Conservation (phyloP, 2,888 invertebrate genomes). For the Palloptera scutellata region DNA sequence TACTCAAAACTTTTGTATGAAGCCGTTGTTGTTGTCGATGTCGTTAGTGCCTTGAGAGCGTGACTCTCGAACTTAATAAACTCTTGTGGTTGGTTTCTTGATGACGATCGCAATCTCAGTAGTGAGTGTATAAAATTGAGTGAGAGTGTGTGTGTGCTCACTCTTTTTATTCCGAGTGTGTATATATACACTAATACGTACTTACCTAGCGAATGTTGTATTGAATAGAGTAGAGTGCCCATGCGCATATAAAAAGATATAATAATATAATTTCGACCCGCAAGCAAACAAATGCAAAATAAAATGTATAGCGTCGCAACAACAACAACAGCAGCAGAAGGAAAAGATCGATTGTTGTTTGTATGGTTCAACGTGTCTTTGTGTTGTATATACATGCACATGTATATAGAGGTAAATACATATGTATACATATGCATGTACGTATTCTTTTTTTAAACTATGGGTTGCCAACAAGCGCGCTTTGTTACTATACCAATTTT, state of each 20-base stretch:
- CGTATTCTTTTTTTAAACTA: constrained; percentile 22
- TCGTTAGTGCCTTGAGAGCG: not conserved
- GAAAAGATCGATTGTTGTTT: constrained; percentile 30
- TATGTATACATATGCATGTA: constrained; percentile 24
- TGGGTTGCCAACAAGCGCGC: constrained; percentile 43
- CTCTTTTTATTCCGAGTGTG: not conserved
- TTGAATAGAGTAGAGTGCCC: constrained; percentile 15
- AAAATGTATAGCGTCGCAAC: constrained; percentile 16
- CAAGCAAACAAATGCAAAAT: constrained; percentile 21
- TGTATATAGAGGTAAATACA: constrained; percentile 26
- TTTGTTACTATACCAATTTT: constrained; percentile 50
- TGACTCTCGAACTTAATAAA: not conserved
- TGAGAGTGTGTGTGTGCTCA: constrained; percentile 2
- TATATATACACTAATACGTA: not conserved
- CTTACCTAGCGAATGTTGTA: not conserved
- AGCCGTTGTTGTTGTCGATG: constrained; percentile 11
- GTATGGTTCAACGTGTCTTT: constrained; percentile 8
- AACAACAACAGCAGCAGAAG: constrained; percentile 21
- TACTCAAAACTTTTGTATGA: constrained; percentile 21
- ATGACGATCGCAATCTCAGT: not conserved
- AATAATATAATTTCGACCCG: constrained; percentile 27
- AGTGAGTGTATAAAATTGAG: not conserved
- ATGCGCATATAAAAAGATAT: not conserved
- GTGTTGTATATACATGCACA: constrained; percentile 35
- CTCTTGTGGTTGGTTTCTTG: not conserved